These are phyloP conservation scores for Drosophila nikananu DNA, from an alignment of 1,140 invertebrate genomes.

Conservation along the genomic window DNA sequence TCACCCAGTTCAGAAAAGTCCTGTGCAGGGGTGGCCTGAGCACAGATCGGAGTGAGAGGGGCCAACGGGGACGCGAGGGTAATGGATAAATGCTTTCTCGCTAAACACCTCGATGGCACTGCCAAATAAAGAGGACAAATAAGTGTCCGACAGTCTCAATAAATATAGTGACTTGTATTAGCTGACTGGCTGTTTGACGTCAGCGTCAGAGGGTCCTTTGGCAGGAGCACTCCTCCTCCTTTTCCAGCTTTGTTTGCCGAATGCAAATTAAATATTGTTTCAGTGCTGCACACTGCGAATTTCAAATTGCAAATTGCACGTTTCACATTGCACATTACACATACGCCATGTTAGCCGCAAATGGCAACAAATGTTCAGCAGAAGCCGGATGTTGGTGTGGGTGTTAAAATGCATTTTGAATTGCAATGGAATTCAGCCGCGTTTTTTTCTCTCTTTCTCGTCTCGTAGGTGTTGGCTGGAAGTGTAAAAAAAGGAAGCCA, in stretches of 20 bases:
- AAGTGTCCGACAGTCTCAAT: conserved; percentile 43
- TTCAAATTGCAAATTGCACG: conserved; percentile 4
- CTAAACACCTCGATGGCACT: conserved; percentile 45
- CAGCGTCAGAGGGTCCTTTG: conserved; percentile 19
- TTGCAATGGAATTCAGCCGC: conserved; percentile 15
- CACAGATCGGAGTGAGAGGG: conserved; percentile 28
- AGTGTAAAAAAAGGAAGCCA: conserved; percentile 17
- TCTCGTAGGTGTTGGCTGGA: conserved; percentile 4
- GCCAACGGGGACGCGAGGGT: conserved; percentile 14
- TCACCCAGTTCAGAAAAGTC: conserved; percentile 14
- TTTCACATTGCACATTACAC: conserved; percentile 35
- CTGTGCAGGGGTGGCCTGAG: conserved; percentile 14
- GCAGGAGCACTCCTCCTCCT: not conserved
- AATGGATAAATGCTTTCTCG: conserved; percentile 53
- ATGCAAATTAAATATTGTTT: conserved; percentile 50
- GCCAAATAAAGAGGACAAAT: conserved; percentile 50
- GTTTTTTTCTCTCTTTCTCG: not conserved
- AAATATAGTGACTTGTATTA: conserved; percentile 37
- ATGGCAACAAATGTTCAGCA: conserved; percentile 49
- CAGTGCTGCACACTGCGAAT: conserved; percentile 7
- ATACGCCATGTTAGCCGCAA: conserved; percentile 50
- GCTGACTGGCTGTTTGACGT: conserved; percentile 32
- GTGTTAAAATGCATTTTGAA: conserved; percentile 30
- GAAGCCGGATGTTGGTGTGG: conserved; percentile 21
- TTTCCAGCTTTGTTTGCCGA: conserved; percentile 12